These are phyloP conservation scores for Ceratosolen fusciceps DNA, from an alignment of 1,140 invertebrate species.

Conservation along the genomic window DNA sequence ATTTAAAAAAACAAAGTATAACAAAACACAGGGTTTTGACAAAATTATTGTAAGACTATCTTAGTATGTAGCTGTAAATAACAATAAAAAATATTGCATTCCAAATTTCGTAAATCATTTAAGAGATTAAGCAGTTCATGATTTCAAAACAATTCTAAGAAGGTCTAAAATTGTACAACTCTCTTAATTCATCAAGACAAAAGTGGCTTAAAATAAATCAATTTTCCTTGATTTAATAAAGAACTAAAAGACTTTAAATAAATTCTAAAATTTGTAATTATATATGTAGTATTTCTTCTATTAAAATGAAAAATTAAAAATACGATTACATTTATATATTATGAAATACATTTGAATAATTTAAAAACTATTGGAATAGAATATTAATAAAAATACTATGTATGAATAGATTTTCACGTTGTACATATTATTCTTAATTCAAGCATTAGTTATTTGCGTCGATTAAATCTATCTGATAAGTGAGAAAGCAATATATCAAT, in stretches of 20 bases:
- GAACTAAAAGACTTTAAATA: not conserved
- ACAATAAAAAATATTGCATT: constrained; percentile 11
- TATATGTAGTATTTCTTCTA: not conserved
- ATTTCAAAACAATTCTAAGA: constrained; percentile 36
- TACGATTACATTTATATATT: not conserved
- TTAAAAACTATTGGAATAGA: no score
- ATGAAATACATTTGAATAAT: no score
- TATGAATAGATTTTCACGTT: no score
- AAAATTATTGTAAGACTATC: constrained; percentile 16
- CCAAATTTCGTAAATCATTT: constrained; percentile 16
- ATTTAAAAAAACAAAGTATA: constrained; percentile 2
- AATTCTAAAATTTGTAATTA: not conserved
- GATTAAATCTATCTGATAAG: no score
- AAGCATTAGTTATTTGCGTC: no score
- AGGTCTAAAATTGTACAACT: constrained; percentile 25
- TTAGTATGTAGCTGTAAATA: not conserved
- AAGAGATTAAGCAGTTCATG: constrained; percentile 24
- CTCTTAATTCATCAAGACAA: constrained; percentile 19
- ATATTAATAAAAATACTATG: no score
- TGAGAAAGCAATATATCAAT: no score
- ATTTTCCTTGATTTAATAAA: not conserved
- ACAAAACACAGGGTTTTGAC: not conserved
- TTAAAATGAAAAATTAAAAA: not conserved
- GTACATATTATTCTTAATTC: no score
- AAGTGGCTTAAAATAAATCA: not conserved